phyloP scores from a whole-genome alignment of 2,888 invertebrate genomes.

The Icerya purchasi region DNA sequence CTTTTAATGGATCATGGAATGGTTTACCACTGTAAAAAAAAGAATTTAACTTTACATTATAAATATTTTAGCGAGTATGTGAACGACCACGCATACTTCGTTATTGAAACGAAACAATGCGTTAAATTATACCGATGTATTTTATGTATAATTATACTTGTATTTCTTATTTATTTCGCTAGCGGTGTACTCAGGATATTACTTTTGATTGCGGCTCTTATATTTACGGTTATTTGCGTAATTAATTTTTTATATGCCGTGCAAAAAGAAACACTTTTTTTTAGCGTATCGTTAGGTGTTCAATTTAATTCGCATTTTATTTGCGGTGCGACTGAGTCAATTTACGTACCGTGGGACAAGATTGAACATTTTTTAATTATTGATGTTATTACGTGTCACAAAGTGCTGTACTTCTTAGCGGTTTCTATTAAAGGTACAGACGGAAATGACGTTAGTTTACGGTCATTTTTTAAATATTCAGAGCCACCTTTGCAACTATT shows the following conservation, averaged over 20 bases:
- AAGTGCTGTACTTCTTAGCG: not conserved
- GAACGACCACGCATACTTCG: not conserved
- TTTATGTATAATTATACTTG: not conserved
- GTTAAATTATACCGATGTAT: not conserved
- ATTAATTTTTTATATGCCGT: not conserved
- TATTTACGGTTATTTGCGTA: not conserved
- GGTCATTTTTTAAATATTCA: not conserved
- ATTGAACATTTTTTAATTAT: not conserved
- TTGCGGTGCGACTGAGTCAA: not conserved
- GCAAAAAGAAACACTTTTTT: not conserved
- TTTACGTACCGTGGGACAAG: not conserved
- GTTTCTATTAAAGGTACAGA: not conserved
- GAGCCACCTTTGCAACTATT: not conserved
- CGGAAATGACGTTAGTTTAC: not conserved
- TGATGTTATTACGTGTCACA: not conserved
- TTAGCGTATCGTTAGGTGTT: not conserved
- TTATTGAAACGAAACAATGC: not conserved
- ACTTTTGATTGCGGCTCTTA: not conserved
- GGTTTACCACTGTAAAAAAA: not conserved
- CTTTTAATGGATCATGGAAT: not conserved
- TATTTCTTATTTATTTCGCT: not conserved
- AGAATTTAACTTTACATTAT: not conserved
- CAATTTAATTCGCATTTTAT: not conserved
- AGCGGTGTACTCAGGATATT: not conserved
- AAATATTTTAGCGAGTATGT: not conserved